Evolutionary conservation across 2,797 vertebrate species (phyloP).

Genomic region (Bucorvus abyssinicus): DNA sequence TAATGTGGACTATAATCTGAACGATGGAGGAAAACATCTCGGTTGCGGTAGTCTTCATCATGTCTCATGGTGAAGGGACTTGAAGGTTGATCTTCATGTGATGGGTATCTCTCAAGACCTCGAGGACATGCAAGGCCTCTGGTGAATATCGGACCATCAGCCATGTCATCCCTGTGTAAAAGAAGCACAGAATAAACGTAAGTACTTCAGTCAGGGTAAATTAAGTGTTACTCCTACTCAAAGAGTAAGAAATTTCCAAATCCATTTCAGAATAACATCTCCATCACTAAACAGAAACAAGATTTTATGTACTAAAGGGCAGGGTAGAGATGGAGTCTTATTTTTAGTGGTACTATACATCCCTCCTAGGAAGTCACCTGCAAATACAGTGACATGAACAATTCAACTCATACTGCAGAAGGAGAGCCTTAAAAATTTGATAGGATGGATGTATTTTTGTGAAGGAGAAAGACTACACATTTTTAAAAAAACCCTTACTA

Average conservation of each 20-base stretch:
- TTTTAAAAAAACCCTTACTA: background rate
- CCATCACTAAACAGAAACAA: background rate
- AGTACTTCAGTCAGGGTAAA: background rate
- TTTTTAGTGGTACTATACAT: background rate
- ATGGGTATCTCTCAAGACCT: slow-evolving; percentile 72
- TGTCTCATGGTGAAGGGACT: slow-evolving; percentile 72
- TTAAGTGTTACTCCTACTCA: background rate
- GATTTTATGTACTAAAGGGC: background rate
- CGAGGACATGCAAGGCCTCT: slow-evolving; percentile 69
- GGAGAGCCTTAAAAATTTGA: background rate
- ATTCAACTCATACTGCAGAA: background rate
- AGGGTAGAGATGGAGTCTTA: background rate
- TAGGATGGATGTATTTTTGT: background rate
- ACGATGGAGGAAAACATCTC: slow-evolving; percentile 73
- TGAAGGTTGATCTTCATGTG: slow-evolving; percentile 63
- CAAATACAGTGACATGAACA: background rate
- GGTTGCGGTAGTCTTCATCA: slow-evolving; percentile 75
- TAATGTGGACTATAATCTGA: slow-evolving; percentile 70
- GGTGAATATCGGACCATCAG: slow-evolving; percentile 79
- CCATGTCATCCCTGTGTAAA: slow-evolving; percentile 75
- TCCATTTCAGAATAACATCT: background rate
- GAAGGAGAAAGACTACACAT: background rate
- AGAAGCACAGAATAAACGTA: background rate
- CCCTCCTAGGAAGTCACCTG: background rate
- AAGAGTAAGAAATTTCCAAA: background rate